phyloP scores from a whole-genome alignment of 2,797 vertebrate species.

The Carduelis carduelis region DNA sequence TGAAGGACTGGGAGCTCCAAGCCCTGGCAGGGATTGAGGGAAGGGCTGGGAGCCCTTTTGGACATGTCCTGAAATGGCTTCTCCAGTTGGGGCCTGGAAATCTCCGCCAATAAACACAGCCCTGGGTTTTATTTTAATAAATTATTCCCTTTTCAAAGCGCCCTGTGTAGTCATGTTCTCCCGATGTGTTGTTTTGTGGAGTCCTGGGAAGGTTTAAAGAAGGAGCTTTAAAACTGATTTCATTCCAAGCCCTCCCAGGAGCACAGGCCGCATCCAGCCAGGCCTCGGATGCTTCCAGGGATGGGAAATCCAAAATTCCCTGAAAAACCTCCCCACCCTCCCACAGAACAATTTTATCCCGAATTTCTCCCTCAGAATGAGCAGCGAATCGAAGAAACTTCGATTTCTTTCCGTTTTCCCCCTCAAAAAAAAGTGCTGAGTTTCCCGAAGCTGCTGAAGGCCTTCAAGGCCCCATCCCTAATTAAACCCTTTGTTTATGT shows the following conservation, averaged over 20 bases:
- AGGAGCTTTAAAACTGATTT: background rate
- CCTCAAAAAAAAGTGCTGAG: background rate
- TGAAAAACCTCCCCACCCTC: background rate
- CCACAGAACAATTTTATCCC: background rate
- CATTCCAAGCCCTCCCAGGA: fast-evolving
- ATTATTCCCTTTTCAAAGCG: background rate
- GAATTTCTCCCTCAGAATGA: background rate
- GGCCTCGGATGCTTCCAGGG: background rate
- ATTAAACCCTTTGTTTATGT: background rate
- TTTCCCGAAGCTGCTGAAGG: background rate
- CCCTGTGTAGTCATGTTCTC: fast-evolving
- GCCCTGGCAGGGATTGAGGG: background rate
- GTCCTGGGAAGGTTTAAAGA: fast-evolving
- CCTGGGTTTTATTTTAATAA: background rate
- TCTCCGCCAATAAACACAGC: background rate
- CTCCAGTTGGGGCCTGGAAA: background rate
- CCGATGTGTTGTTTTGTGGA: background rate
- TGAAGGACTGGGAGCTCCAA: background rate
- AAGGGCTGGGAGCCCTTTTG: background rate
- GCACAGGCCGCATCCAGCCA: fast-evolving
- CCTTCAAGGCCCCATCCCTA: background rate
- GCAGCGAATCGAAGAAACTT: fast-evolving
- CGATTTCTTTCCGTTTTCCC: background rate
- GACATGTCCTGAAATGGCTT: background rate
- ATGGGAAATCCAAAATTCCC: background rate